Evolutionary conservation across 2,113 vertebrate genomes (phyloP).

Genomic region (Petrocephalus zakoni): DNA sequence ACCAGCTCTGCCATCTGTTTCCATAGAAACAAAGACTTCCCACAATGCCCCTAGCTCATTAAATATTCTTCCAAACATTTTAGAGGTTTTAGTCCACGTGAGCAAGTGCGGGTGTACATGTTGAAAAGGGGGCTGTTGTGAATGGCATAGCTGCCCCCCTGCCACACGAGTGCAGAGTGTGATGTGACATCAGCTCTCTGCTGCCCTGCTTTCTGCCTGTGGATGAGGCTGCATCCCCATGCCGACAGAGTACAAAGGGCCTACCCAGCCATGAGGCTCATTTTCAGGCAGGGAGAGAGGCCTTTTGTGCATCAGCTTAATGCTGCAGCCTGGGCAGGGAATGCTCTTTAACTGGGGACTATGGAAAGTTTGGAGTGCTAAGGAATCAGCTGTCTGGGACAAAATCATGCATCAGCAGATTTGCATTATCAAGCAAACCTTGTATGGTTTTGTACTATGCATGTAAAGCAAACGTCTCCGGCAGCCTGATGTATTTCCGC

Average conservation of each 20-base stretch:
- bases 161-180: not conserved
- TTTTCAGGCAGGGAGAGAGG: slow-evolving; percentile 9
- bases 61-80: slow-evolving; percentile 35
- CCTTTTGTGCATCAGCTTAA: slow-evolving; percentile 37
- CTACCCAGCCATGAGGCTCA: slow-evolving; percentile 27
- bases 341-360: not conserved
- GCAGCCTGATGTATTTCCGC: not conserved
- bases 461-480: not conserved
- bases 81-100: not conserved
- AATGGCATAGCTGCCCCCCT: not conserved
- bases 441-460: not conserved
- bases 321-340: slow-evolving; percentile 19
- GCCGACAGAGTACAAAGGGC: slow-evolving; percentile 21
- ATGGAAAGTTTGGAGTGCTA: not conserved
- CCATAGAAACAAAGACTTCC: slow-evolving; percentile 31
- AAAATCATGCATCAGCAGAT: not conserved
- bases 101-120: not conserved
- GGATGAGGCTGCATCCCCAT: not conserved
- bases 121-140: not conserved
- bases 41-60: slow-evolving; percentile 39
- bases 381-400: not conserved
- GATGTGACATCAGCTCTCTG: not conserved
- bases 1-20: slow-evolving; percentile 29
- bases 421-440: not conserved
- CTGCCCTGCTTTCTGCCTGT: not conserved